Percentiles rank a stretch among this genome's conserved stretches.
Conservation (phyloP, 2,113 vertebrate genomes). For the Hemibagrus wyckioides region DNA sequence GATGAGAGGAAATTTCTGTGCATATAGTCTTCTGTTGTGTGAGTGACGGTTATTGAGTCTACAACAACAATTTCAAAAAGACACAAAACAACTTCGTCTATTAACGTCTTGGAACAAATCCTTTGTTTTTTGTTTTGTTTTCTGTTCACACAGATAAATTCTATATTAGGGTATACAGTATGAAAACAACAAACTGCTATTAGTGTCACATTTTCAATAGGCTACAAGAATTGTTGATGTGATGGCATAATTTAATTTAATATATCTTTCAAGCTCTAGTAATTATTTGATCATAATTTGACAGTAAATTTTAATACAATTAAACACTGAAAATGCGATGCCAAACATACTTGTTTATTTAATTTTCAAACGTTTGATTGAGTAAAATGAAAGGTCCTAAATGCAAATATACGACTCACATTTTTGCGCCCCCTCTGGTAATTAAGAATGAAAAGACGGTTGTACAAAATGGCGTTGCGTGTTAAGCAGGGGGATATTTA, state of each 20-base stretch:
- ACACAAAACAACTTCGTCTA: background rate
- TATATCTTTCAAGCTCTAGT: background rate
- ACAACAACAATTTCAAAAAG: background rate
- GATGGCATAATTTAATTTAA: background rate
- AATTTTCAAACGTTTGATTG: background rate
- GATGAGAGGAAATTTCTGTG: background rate
- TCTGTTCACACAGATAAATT: background rate
- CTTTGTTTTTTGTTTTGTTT: background rate
- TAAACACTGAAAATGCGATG: background rate
- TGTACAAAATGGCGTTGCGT: conserved; percentile 38
- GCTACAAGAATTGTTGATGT: background rate
- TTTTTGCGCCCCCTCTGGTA: conserved; percentile 44
- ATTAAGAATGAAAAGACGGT: background rate
- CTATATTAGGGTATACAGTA: background rate
- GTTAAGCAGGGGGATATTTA: background rate
- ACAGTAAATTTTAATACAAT: background rate
- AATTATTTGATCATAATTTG: background rate
- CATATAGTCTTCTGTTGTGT: background rate
- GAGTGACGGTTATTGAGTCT: background rate
- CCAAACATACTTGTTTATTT: background rate
- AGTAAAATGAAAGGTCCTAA: background rate
- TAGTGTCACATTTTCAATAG: background rate
- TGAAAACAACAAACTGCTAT: background rate
- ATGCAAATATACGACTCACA: background rate
- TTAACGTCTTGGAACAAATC: background rate